Evolutionary conservation across 2,113 vertebrate species (phyloP), one percentile per base, ranked within the genome.

Genomic region (Thunnus thynnus): DNA sequence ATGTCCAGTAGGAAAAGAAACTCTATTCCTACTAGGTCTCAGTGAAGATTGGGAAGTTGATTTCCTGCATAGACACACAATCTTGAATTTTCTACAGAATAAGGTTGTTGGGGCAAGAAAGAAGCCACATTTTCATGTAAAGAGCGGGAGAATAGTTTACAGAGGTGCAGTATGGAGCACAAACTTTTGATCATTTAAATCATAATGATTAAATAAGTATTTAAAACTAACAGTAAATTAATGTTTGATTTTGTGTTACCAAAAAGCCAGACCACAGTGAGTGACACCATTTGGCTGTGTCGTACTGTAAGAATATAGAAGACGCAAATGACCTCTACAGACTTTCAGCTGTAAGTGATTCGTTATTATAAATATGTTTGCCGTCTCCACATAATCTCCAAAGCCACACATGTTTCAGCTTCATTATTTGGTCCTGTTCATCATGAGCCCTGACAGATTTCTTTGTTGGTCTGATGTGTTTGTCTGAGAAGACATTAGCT

Each of bases 381-480:
- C 30, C 56, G 17, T 41, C 14, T n/a, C 12, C 22, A 36, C 50
- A 22, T 55, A 80, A 32, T 68, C 41, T 68, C 41, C 50, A 54
- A 20, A 69, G 54, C 46, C 48, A 27, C 30, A 16, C 0, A 63
- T 18, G 20, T 52, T 64, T 58, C 18, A n/a, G 14, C 20, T 70
- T 56, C 4, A 2, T 52, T 52, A 60, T 74, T 69, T 54, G 10
- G 36, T 36, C 16, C 18, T 60, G 14, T 74, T 36, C 22, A 56
- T 27, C 6, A 54, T 3, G 3, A 12, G 46, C 25, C 13, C 61
- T 44, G 65, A 14, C 54, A 57, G 55, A 52, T 60, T n/a, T 57
- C 50, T 48, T 50, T 61, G n/a, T 74, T 46, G 44, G 27, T 20
- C 13, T 25, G 32, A 9, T 47, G 52, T 51, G 51, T 82, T 70